These are phyloP conservation scores for Clivina fossor DNA, from an alignment of 2,888 invertebrate genomes.

Conservation along the genomic window DNA sequence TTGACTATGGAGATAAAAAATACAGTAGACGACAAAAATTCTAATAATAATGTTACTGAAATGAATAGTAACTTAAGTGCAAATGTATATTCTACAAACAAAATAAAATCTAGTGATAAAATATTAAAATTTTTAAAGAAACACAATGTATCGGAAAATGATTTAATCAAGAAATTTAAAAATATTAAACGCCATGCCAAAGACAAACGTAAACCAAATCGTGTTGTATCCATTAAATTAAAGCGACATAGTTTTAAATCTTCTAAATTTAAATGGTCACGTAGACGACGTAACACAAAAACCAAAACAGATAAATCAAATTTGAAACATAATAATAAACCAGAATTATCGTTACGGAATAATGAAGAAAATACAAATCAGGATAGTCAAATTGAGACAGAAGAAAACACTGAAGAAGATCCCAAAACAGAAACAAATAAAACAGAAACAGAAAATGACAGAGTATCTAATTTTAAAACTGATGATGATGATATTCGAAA, in stretches of 20 bases:
- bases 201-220: constrained; percentile 19
- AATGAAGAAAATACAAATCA: constrained; percentile 11
- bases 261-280: constrained; percentile 14
- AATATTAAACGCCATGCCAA: constrained; percentile 24
- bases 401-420: constrained; percentile 2
- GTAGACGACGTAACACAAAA: not conserved
- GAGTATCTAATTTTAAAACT: constrained; percentile 30
- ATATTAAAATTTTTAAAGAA: constrained; percentile 7
- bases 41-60: not conserved
- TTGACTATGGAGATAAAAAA: not conserved
- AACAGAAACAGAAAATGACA: not conserved
- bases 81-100: not conserved
- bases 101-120: not conserved
- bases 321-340: no score
- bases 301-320: constrained; percentile 15
- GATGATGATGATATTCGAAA: constrained; percentile 41
- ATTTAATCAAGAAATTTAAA: constrained; percentile 16
- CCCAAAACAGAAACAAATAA: not conserved
- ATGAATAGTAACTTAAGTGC: not conserved
- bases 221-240: constrained; percentile 23
- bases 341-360: constrained; percentile 27
- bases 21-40: not conserved
- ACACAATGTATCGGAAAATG: constrained; percentile 8
- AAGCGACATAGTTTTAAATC: constrained; percentile 21
- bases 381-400: not conserved